phyloP scores from a whole-genome alignment of 2,888 invertebrate genomes.

The Helobdella robusta region DNA sequence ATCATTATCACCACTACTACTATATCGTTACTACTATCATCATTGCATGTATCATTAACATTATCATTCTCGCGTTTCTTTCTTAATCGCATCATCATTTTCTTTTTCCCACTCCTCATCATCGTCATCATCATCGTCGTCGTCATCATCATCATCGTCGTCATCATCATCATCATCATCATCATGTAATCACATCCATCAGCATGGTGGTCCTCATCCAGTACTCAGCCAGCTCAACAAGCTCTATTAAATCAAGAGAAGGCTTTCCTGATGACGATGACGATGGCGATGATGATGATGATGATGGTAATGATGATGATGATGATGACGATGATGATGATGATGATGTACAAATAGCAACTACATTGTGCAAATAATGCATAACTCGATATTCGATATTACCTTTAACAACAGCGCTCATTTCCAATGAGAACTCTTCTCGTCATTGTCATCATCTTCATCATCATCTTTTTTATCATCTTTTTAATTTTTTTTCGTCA shows the following conservation, averaged over 20 bases:
- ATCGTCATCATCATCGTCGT: background rate
- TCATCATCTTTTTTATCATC: background rate
- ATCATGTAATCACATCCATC: background rate
- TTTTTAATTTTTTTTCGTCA: too few relatives aligned
- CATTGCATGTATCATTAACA: conserved; percentile 1
- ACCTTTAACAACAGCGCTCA: too few relatives aligned
- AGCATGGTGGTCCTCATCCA: background rate
- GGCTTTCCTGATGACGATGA: background rate
- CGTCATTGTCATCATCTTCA: too few relatives aligned
- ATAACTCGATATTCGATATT: too few relatives aligned
- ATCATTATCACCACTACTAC: background rate
- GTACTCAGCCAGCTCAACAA: too few relatives aligned
- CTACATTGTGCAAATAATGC: too few relatives aligned
- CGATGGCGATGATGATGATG: background rate
- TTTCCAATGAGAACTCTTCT: too few relatives aligned
- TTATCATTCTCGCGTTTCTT: too few relatives aligned
- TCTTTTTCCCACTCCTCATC: background rate
- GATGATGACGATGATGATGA: background rate
- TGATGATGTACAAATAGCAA: too few relatives aligned
- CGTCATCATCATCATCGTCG: background rate
- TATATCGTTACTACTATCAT: conserved; percentile 4
- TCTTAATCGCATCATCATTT: conserved; percentile 4
- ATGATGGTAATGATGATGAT: background rate
- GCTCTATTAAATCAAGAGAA: too few relatives aligned
- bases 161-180: background rate